Base-by-base conservation (phyloP, 1,140 invertebrate genomes). In the Monomorium pharaonis region DNA sequence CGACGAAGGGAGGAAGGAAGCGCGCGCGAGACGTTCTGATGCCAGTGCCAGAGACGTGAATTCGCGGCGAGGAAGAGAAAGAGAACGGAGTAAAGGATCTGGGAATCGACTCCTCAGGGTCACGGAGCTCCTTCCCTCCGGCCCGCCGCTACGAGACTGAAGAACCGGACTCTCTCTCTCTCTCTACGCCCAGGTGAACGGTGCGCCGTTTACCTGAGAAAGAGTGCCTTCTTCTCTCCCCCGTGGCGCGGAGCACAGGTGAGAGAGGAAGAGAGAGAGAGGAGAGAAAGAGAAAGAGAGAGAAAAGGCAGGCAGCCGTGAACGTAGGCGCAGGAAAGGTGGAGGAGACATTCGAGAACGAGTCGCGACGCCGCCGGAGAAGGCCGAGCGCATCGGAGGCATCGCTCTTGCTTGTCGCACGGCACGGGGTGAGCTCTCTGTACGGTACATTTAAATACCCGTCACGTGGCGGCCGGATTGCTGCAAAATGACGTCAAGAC, bases 101-200 rank as follows among this genome's bases (percentile, higher is more conserved):
- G 42, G 33, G 33, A 60, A 86, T 60, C 85, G 51, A n/a, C n/a
- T 84, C 86, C 90, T 91, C 90, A 92, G 94, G 94, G 94, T 94
- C 93, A 92, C 94, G 93, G 93, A 94, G 94, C 91, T 94, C 93
- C 88, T 94, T 95, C 88, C 92, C 94, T 94, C 94, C 94, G 94
- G 94, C 93, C 93, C 94, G 93, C 91, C 93, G 88, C 87, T 92
- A 92, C 90, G 89, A 94, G 93, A 94, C 94, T 95, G 92, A 93
- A 85, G 90, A 86, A 85, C 88, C 86, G 85, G 85, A 84, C 74
- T 88, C 89, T 92, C 92, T 90, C 89, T 90, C 89, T 89, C 89
- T 90, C 75, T 85, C 65, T 49, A 37, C 70, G 65, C 24, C 77
- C 89, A 90, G 92, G 93, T 92, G 92, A 93, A 93, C 92, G 92